Percentiles rank a stretch among this genome's conserved stretches.
Evolutionary conservation across 2,888 invertebrate species (phyloP).

Genomic region (Tipula vernalis): DNA sequence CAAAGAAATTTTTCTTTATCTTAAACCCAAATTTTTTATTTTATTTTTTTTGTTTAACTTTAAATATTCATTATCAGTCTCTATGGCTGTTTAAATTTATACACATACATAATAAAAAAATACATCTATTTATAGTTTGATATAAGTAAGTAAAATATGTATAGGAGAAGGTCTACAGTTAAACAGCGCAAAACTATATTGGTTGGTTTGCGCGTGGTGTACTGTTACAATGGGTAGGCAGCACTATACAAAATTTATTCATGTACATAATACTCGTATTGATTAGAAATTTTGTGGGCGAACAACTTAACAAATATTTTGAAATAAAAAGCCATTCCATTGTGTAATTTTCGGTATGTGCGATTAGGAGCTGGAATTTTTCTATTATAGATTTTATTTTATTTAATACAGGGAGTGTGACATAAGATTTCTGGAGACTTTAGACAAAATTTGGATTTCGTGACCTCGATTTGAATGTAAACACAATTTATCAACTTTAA

Average conservation of each 20-base stretch:
- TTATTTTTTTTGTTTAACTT: neutral
- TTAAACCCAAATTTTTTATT: neutral
- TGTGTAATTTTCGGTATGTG: neutral
- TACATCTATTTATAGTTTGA: neutral
- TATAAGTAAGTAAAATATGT: neutral
- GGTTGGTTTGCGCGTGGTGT: neutral
- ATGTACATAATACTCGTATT: neutral
- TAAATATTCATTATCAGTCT: slow-evolving; percentile 4
- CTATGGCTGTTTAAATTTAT: neutral
- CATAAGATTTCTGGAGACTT: neutral
- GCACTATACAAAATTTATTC: neutral
- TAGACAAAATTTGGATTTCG: neutral
- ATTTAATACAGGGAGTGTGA: neutral
- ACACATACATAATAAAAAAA: neutral
- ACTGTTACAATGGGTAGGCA: neutral
- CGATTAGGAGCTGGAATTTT: neutral
- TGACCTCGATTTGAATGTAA: too few relatives aligned
- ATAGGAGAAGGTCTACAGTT: neutral
- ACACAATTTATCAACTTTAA: too few relatives aligned
- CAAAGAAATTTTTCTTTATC: neutral
- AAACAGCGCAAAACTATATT: neutral
- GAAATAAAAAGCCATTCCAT: neutral
- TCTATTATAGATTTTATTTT: neutral
- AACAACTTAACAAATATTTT: neutral
- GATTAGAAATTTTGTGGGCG: slow-evolving; percentile 4